Evolutionary conservation across 2,888 invertebrate genomes (phyloP), one percentile per base, ranked within the genome.

Genomic region (Cyrtodaria siliqua): DNA sequence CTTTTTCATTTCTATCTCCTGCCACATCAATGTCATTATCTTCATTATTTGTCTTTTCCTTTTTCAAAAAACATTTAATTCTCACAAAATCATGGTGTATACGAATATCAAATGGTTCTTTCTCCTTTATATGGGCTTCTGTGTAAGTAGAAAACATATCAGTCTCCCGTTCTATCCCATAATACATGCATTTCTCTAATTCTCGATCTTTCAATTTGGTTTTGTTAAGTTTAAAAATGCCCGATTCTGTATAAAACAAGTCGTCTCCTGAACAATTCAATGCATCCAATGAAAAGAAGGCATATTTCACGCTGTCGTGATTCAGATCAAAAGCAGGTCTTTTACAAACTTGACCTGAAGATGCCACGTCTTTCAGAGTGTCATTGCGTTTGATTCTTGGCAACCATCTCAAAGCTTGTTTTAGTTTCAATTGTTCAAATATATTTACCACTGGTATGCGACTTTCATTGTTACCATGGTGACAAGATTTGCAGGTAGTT

Each of bases 51-150:
- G 67, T 55, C 9, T 80, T 60, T 9, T 49, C 33, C 8, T 53
- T 67, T 26, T 73, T 73, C 16, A 87, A 26, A 57, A 67, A 76
- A 73, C 89, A 90, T 62, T 83, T 82, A 6, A 88, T 83, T 40
- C 84, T 70, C 14, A 89, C 76, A 75, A 90, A 90, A 60, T 90
- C 89, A 69, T 88, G 84, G 23, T 84, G 72, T 9, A 90, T 63
- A 0, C 71, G 62, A 4, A 84, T 40, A 60, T 85, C 82, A 71
- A 85, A 90, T 0, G 87, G 86, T 47, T 62, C 73, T 0, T 60
- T 40, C 6, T 71, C 69, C 56, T 80, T 82, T 0, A 61, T 71
- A 2, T 82, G 57, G 14, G 80, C 55, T 12, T 86, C 76, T 6
- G 87, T 81, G 40, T 84, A 87, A 2, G 83, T 75, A n/a, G 71